Conservation (phyloP, 2,888 invertebrate species). For the Morpho helenor region DNA sequence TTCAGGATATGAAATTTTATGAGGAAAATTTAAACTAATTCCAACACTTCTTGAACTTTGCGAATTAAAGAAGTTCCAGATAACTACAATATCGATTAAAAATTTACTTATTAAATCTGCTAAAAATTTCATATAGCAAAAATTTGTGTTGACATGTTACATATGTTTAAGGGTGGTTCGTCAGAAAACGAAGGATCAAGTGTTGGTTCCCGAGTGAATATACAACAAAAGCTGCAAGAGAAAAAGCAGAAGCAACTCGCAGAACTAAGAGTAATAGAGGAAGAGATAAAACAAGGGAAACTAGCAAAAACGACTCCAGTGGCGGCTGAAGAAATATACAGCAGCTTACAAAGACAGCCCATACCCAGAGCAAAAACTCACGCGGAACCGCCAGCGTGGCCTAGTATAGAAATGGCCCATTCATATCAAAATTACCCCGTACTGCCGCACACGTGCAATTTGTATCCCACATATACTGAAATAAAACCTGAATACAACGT, state of each 20-base stretch:
- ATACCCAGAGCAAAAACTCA: slow-evolving; percentile 86
- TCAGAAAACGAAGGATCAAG: slow-evolving; percentile 88
- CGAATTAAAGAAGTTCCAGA: too few species aligned
- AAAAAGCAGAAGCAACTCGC: slow-evolving; percentile 93
- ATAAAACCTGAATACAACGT: slow-evolving; percentile 59
- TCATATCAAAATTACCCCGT: slow-evolving; percentile 72
- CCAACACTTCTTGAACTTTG: too few species aligned
- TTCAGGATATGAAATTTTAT: too few species aligned
- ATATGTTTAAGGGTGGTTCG: slow-evolving; percentile 73
- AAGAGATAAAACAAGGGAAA: slow-evolving; percentile 92
- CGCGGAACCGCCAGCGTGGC: slow-evolving; percentile 76
- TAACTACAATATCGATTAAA: too few species aligned
- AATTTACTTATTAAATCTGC: too few species aligned
- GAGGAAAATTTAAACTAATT: too few species aligned
- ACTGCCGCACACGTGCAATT: slow-evolving; percentile 54
- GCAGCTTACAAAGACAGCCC: slow-evolving; percentile 79
- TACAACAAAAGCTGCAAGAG: slow-evolving; percentile 91
- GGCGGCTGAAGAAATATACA: slow-evolving; percentile 77
- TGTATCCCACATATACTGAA: slow-evolving; percentile 67
- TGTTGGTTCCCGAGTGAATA: slow-evolving; percentile 87
- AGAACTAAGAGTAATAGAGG: slow-evolving; percentile 87
- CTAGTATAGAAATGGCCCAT: slow-evolving; percentile 65
- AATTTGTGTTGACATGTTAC: too few species aligned
- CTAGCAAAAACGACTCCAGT: slow-evolving; percentile 78
- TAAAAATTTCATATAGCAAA: too few species aligned